Percentiles rank a stretch among this genome's conserved stretches.
Conservation (phyloP, 1,140 invertebrate species). For the Drosophila nigrodunni region DNA sequence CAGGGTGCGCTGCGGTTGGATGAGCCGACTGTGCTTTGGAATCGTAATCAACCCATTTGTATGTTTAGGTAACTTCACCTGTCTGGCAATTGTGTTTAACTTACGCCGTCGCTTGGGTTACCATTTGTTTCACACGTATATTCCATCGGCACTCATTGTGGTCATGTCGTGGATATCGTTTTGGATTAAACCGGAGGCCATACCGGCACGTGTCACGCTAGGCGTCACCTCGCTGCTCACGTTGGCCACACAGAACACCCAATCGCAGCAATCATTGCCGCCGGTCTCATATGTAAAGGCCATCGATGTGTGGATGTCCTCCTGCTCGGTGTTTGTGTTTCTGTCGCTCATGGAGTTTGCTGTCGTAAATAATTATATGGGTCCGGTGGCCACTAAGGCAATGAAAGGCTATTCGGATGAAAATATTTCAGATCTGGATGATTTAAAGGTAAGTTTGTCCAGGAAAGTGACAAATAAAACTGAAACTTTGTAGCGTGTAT, state of each 20-base stretch:
- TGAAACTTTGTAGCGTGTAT: constrained; percentile 38
- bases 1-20: background rate
- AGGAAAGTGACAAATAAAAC: background rate
- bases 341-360: constrained; percentile 97
- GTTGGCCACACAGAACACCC: constrained; percentile 94
- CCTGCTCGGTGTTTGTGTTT: constrained; percentile 96
- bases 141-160: constrained; percentile 94
- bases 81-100: constrained; percentile 94
- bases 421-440: constrained; percentile 91
- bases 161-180: constrained; percentile 97
- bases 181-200: constrained; percentile 96
- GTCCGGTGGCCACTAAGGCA: constrained; percentile 92
- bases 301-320: constrained; percentile 97
- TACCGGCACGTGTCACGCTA: constrained; percentile 86
- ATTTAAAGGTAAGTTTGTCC: constrained; percentile 88
- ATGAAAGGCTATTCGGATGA: constrained; percentile 96
- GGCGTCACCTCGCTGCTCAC: constrained; percentile 94
- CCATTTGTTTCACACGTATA: constrained; percentile 96
- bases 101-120: constrained; percentile 92
- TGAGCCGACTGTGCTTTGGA: background rate
- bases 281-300: constrained; percentile 96
- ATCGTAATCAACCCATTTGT: background rate
- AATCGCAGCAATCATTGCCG: constrained; percentile 95
- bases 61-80: constrained; percentile 92
- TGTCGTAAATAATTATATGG: constrained; percentile 96